Base-by-base conservation (phyloP, 2,888 invertebrate genomes). In the Ormyrus pomaceus region DNA sequence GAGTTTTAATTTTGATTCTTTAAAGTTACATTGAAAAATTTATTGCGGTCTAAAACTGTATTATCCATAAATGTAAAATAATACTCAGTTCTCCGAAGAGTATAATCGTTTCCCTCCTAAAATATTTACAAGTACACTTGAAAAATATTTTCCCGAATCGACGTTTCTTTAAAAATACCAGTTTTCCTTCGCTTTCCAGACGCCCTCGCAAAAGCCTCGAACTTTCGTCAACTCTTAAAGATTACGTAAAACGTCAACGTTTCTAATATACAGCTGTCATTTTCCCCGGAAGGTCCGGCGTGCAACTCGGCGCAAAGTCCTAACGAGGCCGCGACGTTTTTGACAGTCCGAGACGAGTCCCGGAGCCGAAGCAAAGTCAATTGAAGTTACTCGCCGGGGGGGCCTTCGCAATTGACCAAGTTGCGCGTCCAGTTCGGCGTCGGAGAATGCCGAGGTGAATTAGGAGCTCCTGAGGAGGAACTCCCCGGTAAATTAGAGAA, bases 401-500 rank as follows among this genome's bases (percentile, higher is more conserved):
- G 34, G 34, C 34, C 34, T 34, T 34, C 34, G 53, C 11, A 55
- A 11, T 50, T 78, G 66, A 72, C 72, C 77, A 78, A 78, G 53
- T 78, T 78, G 58, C 19, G 48, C 53, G 55, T 48, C 46, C 11
- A 70, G 34, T 51, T 65, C 34, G 34, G 34, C 34, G 71, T 71
- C 58, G 65, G 59, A 50, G 45, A 53, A 79, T 75, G 34, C 34
- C 70, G 74, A 65, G 71, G 70, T 75, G 70, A 75, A 75, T 79
- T 75, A 75, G 73, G 70, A 62, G 68, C 46, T 8, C 68, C 64
- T 46, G 69, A 78, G 34, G 78, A 82, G 84, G 83, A 86, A 86
- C 86, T 86, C 85, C 83, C 86, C 85, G 84, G 85, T 86, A 86
- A 87, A 87, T 87, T 87, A 87, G 87, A 85, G 88, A 86, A 87